Evolutionary conservation across 2,113 vertebrate genomes (phyloP), one percentile per base, ranked within the genome.

Genomic region (Poeciliopsis turrubarensis): DNA sequence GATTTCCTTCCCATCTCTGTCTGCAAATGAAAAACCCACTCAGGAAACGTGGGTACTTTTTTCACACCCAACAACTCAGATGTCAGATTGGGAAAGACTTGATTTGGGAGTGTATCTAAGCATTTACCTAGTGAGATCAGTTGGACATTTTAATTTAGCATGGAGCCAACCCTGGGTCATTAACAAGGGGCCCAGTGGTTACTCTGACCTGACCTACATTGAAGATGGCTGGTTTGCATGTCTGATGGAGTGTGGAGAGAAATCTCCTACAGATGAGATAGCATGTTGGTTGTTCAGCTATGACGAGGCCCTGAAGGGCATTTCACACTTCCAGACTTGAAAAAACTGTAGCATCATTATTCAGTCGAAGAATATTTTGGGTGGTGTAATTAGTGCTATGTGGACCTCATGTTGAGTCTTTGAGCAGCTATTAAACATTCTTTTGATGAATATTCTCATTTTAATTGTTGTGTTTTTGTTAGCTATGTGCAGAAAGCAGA

Each of bases 81-180:
- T 5, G 0, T 37, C 34, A 37, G 34, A 37, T 11, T 13, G 39
- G 39, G 22, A 65, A 60, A 60, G 68, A 37, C 3, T 12, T 2
- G 22, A 71, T 32, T n/a, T 78, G 26, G 75, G 68, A 12, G 27
- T 78, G 8, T 66, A 71, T 63, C 14, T 71, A 68, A 70, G 57
- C 62, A 57, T 30, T 9, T 44, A 47, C 27, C 68, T 68, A 17
- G 14, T 41, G 4, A 41, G 4, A 41, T 41, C 39, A 41, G 0
- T 11, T 15, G 13, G 14, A 14, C 3, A 14, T 4, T 41, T 13
- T 1, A 41, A 15, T 41, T 3, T 14, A 4, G 39, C 3, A 3
- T 78, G 75, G 75, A 71, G 68, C 22, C 3, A 41, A 10, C 68
- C 75, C 13, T 71, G 75, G 68, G 31, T 78, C 62, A 60, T 71